Base-by-base conservation (phyloP, 2,797 vertebrate species). In the Notolepis coatsorum region DNA sequence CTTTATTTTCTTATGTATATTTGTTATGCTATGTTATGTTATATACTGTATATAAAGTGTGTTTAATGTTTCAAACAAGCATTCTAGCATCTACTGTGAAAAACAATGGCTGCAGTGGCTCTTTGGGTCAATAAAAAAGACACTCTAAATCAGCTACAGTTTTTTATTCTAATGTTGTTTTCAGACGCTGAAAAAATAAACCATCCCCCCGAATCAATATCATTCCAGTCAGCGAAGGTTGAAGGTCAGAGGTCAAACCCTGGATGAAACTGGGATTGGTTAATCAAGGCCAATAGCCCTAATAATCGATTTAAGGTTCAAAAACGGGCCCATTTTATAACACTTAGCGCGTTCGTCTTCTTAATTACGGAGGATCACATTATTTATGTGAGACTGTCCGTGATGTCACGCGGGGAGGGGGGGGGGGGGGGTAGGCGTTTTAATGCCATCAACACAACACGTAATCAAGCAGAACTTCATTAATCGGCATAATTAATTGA, bases 381-480 rank as follows among this genome's bases (percentile, higher is more conserved):
- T 88, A 92, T 92, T 91, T 91, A 89, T 84, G 73, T 87, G 83
- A 73, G 75, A 89, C 75, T 87, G 88, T 90, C 89, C 85, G 88
- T 93, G 89, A 86, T 84, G 85, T 84, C 90, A 87, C 71, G 67
- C 71, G 66, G 80, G 15, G 35, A n/a, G 54, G 50, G 21, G 60
- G 48, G 70, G 71, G 25, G 47, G 15, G 45, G 58, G 65, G 59
- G 50, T 77, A 84, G 85, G 80, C 75, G 66, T 87, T 91, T 86
- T 82, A 88, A 90, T 89, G 81, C 79, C 86, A 89, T 88, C 84
- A 90, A 85, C 79, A 87, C 84, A 90, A 85, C 79, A 87, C 84
- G 88, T 91, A 93, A 92, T 92, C 92, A 93, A 91, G 91, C 91
- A 90, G 87, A 93, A 92, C 91, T 90, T 92, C 89, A 93, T 93